phyloP scores from a whole-genome alignment of 2,888 invertebrate genomes.

The Gerris lacustris region DNA sequence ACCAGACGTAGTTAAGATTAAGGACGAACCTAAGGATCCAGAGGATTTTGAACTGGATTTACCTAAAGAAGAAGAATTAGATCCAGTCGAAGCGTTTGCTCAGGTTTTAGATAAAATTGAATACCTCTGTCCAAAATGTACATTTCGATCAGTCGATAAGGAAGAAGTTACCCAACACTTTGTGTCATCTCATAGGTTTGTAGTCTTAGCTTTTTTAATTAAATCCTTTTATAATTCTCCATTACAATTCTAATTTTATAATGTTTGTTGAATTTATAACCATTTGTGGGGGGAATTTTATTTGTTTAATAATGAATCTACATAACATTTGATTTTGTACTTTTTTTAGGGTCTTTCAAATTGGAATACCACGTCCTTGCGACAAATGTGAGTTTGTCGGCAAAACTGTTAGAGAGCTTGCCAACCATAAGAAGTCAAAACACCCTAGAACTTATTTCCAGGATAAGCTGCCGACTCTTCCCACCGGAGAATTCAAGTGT shows the following conservation, averaged over 20 bases:
- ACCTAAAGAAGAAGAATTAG: background rate
- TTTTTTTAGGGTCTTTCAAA: background rate
- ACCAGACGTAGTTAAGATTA: background rate
- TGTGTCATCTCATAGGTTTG: background rate
- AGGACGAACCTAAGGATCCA: background rate
- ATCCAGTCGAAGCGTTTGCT: background rate
- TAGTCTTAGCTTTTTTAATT: background rate
- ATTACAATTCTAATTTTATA: too few relatives aligned
- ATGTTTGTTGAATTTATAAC: too few relatives aligned
- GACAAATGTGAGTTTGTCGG: background rate
- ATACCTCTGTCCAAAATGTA: background rate
- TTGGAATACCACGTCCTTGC: background rate
- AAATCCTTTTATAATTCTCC: too few relatives aligned
- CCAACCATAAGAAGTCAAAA: background rate
- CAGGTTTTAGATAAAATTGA: background rate
- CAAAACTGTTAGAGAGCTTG: background rate
- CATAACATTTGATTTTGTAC: too few relatives aligned
- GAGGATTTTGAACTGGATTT: background rate
- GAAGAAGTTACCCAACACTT: background rate
- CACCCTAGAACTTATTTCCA: background rate
- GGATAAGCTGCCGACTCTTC: background rate
- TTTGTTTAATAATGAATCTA: too few relatives aligned
- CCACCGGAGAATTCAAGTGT: background rate
- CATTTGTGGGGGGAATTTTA: too few relatives aligned
- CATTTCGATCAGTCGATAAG: background rate